Conservation (phyloP, 2,797 vertebrate genomes). For the Scyliorhinus canicula region DNA sequence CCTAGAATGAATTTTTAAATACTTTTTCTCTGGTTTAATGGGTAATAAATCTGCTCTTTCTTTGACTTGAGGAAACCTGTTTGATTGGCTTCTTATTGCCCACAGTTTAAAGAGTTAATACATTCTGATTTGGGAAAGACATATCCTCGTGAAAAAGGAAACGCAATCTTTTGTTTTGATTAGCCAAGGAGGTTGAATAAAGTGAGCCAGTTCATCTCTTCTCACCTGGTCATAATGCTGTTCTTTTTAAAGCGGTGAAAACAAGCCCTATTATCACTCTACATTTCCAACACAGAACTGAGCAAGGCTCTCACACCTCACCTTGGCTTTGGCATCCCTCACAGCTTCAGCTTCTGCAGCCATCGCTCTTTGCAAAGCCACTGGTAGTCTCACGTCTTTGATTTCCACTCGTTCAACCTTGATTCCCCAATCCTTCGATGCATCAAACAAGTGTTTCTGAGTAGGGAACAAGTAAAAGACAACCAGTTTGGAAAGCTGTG, state of each 20-base stretch:
- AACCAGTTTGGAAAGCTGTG: background rate
- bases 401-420: conserved; percentile 65
- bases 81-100: too few relatives aligned
- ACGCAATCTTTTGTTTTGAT: too few relatives aligned
- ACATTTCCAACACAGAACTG: background rate
- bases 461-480: conserved; percentile 38
- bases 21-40: too few relatives aligned
- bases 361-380: conserved; percentile 64
- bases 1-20: too few relatives aligned
- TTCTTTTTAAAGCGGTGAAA: background rate
- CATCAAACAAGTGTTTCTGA: conserved; percentile 55
- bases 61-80: too few relatives aligned
- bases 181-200: too few relatives aligned
- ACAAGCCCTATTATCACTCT: background rate
- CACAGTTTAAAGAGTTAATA: too few relatives aligned
- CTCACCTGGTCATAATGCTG: too few relatives aligned
- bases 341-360: conserved; percentile 65
- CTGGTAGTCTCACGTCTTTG: conserved; percentile 61
- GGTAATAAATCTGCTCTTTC: too few relatives aligned
- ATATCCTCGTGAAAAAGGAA: too few relatives aligned
- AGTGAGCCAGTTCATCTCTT: too few relatives aligned
- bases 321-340: conserved; percentile 59
- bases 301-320: conserved; percentile 36
- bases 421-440: conserved; percentile 63
- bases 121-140: too few relatives aligned